A percentile compares a stretch with the other conserved stretches of the same genome.
phyloP scores from a whole-genome alignment of 2,797 vertebrate genomes.

The Myotis myotis region DNA sequence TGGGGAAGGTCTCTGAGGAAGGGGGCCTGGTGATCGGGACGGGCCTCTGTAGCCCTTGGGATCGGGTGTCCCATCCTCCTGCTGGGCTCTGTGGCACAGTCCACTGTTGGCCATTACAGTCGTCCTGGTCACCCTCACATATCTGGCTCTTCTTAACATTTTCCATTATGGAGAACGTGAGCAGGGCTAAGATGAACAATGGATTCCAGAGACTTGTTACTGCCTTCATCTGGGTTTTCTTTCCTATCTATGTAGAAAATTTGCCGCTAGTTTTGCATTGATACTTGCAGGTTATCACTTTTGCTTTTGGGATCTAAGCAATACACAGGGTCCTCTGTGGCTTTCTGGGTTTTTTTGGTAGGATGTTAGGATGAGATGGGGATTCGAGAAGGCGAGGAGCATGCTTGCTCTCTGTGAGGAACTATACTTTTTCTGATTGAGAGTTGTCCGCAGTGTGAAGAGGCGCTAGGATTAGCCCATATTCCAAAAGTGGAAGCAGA shows the following conservation, averaged over 20 bases:
- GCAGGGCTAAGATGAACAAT: background rate
- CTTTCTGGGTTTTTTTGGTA: background rate
- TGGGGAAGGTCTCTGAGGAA: background rate
- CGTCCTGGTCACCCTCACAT: background rate
- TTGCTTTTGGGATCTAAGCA: background rate
- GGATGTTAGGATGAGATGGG: background rate
- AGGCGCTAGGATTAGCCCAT: background rate
- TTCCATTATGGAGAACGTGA: background rate
- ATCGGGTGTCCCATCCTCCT: background rate
- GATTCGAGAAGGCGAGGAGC: background rate
- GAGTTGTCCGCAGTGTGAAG: background rate
- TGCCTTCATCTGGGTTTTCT: background rate
- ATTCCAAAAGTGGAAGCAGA: background rate
- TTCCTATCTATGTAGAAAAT: background rate
- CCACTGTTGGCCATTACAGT: background rate
- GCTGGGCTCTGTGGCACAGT: background rate
- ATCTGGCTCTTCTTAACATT: background rate
- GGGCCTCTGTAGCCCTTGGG: background rate
- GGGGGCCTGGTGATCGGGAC: background rate
- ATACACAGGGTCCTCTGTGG: background rate
- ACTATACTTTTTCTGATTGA: background rate
- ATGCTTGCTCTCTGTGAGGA: background rate
- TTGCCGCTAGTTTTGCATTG: background rate
- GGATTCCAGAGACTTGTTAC: background rate
- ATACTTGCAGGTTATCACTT: background rate